A percentile compares a stretch with the other conserved stretches of the same genome.
These are phyloP conservation scores for Aplysina aerophoba DNA, from an alignment of 37 sponge, comb jelly and placozoan species.

Conservation along the genomic window DNA sequence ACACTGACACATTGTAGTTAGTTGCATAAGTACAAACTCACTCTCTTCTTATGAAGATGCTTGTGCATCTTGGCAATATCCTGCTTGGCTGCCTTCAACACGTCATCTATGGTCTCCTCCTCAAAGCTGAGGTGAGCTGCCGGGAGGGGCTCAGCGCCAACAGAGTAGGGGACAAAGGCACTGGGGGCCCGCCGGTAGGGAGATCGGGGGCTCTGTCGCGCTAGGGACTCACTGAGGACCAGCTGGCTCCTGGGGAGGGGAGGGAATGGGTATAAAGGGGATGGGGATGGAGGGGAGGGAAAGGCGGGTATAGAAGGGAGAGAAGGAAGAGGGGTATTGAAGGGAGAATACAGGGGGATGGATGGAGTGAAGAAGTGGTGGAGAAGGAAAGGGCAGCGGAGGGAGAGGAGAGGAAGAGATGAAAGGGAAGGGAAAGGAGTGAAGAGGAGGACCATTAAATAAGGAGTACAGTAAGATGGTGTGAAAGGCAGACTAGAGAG, in stretches of 20 bases:
- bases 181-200: slow-evolving; percentile 72
- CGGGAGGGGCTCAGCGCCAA: neutral
- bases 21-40: neutral
- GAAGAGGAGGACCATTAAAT: no score
- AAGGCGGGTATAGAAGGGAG: no score
- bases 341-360: no score
- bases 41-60: slow-evolving; percentile 40
- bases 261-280: neutral
- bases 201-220: slow-evolving; percentile 67
- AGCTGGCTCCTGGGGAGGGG: slow-evolving; percentile 58
- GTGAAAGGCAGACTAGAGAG: no score
- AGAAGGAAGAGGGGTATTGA: no score
- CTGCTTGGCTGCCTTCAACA: slow-evolving; percentile 56
- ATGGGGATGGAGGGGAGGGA: no score
- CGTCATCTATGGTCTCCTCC: slow-evolving; percentile 52
- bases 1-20: neutral
- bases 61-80: slow-evolving; percentile 57
- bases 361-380: no score
- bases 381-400: no score
- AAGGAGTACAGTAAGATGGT: no score
- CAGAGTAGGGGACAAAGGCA: slow-evolving; percentile 6
- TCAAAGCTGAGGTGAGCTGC: neutral
- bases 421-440: no score
- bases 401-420: no score
- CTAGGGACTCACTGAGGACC: slow-evolving; percentile 75